Conservation (phyloP, 2,888 invertebrate species). For the Cerastis leucographa region DNA sequence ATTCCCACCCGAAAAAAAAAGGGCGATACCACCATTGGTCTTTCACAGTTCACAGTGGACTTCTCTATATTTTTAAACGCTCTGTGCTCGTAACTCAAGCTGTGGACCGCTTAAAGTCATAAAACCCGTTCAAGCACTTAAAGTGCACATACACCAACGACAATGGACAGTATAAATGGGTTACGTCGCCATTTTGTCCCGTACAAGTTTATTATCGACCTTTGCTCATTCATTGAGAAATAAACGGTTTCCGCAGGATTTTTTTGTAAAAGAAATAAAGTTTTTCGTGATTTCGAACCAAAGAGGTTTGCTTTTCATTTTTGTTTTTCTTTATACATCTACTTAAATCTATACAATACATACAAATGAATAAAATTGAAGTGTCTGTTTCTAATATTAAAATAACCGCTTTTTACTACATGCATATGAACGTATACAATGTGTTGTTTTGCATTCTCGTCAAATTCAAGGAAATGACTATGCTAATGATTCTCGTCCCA, state of each 20-base stretch:
- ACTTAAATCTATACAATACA: too few relatives aligned
- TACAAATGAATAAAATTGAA: too few relatives aligned
- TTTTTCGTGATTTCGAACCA: too few relatives aligned
- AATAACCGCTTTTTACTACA: too few relatives aligned
- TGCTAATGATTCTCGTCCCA: too few relatives aligned
- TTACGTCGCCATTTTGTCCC: slow-evolving; percentile 36
- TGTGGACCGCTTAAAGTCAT: slow-evolving; percentile 41
- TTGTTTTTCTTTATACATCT: too few relatives aligned
- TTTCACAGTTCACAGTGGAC: not conserved
- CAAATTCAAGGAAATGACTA: too few relatives aligned
- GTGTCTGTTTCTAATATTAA: too few relatives aligned
- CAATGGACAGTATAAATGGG: slow-evolving; percentile 44
- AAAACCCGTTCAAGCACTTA: slow-evolving; percentile 58
- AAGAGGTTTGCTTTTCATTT: not conserved
- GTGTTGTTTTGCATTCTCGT: too few relatives aligned
- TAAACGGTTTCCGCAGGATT: not conserved
- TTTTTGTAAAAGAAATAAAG: not conserved
- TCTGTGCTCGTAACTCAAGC: slow-evolving; percentile 41
- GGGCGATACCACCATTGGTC: not conserved
- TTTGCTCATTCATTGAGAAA: slow-evolving; percentile 2
- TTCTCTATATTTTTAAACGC: slow-evolving; percentile 10
- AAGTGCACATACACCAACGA: slow-evolving; percentile 52
- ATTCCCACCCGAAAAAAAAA: too few relatives aligned
- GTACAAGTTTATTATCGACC: slow-evolving; percentile 23
- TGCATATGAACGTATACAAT: too few relatives aligned